Evolutionary conservation across 2,113 vertebrate species (phyloP), one percentile per base, ranked within the genome.

Genomic region (Solea senegalensis): DNA sequence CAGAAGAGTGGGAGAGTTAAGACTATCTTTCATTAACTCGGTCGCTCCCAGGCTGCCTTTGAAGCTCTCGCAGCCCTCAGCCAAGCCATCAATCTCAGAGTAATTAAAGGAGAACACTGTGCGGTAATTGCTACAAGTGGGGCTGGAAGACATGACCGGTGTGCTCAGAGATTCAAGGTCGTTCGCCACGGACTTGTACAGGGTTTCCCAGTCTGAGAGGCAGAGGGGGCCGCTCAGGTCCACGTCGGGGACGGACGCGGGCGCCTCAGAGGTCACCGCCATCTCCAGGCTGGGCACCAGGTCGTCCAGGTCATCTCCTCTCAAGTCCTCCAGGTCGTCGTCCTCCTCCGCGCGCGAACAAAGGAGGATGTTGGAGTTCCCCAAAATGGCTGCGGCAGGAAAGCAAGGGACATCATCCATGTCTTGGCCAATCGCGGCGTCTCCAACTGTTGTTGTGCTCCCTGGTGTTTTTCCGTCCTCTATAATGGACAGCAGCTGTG

Each of bases 161-260:
- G 95, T 95, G 89, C 94, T 96, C 61, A 99, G 92, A 3, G 95
- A 95, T 86, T 97, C 97, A 84, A 97, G 92, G 89, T 96, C 96
- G 1, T 85, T 93, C 5, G 94, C 80, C 86, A 95, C 93, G 1
- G 94, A 94, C 83, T 92, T 91, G 44, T 96, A 95, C 83, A 98
- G 91, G 11, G 97, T 95, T 89, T 99, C 98, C 97, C 97, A 98
- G 92, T 99, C 97, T 65, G 95, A 94, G 41, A 95, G 88, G 13
- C 96, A 95, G 90, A 97, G 95, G 62, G 96, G 96, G 12, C 93
- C 87, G 5, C 91, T 94, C 74, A 98, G 91, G 91, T 99, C 97
- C 74, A 98, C 94, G 91, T 98, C 97, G 0, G 97, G 97, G 72
- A 99, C 97, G 0, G 96, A 95, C 13, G 95, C 94, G 1, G 96